These are phyloP conservation scores for Poecilia gillii DNA, from an alignment of 2,797 vertebrate genomes.

Conservation along the genomic window DNA sequence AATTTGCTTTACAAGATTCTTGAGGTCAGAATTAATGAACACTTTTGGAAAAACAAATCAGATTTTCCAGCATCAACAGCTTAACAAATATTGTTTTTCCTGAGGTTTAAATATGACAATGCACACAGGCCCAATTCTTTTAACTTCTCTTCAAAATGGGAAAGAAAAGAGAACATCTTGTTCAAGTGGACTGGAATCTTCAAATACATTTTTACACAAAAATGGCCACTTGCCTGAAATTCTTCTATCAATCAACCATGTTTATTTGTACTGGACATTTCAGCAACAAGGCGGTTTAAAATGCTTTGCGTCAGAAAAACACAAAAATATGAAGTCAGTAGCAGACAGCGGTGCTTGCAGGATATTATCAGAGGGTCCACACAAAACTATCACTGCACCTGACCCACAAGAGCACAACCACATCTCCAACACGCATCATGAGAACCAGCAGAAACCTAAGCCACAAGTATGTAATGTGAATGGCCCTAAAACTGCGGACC, in stretches of 20 bases:
- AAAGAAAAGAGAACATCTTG: background rate
- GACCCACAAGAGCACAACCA: too few relatives aligned
- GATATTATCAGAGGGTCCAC: too few relatives aligned
- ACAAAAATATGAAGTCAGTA: too few relatives aligned
- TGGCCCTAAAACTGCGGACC: too few relatives aligned
- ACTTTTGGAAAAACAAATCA: background rate
- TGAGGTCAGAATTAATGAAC: background rate
- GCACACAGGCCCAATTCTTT: background rate
- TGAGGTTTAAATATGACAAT: background rate
- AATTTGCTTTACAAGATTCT: background rate
- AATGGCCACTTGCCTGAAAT: background rate
- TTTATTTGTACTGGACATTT: too few relatives aligned
- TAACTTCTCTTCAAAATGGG: background rate
- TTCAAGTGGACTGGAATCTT: background rate
- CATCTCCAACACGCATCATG: too few relatives aligned
- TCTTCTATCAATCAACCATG: background rate
- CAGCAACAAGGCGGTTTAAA: too few relatives aligned
- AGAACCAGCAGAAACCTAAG: too few relatives aligned
- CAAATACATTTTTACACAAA: background rate
- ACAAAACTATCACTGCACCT: too few relatives aligned
- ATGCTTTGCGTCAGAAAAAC: too few relatives aligned
- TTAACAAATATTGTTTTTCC: background rate
- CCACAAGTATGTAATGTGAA: too few relatives aligned
- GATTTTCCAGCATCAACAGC: background rate
- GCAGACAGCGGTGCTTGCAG: too few relatives aligned